These are phyloP conservation scores for Crenuchus spilurus DNA, from an alignment of 2,797 vertebrate genomes.

Conservation along the genomic window DNA sequence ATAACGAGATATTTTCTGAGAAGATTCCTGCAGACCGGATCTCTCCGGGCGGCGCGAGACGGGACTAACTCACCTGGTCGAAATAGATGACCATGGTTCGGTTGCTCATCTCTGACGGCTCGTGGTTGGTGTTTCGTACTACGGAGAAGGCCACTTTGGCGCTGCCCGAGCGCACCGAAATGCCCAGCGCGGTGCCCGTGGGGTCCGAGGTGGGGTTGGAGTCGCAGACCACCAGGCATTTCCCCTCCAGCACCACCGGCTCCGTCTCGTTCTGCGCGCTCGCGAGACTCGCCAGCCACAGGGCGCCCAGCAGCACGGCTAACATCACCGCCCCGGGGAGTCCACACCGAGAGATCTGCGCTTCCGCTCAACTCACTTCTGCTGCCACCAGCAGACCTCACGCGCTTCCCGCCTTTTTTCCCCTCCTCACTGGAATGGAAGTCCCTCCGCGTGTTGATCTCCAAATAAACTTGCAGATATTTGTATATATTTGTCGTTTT, in stretches of 20 bases:
- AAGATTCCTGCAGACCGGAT: too few relatives aligned
- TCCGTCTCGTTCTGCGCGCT: constrained; percentile 94
- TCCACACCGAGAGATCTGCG: not conserved
- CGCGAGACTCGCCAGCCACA: constrained; percentile 82
- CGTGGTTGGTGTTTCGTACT: constrained; percentile 96
- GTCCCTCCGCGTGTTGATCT: constrained; percentile 27
- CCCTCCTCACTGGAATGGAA: constrained; percentile 20
- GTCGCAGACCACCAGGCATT: constrained; percentile 96
- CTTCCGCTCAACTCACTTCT: constrained; percentile 14
- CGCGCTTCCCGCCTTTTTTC: not conserved
- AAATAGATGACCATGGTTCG: constrained; percentile 99
- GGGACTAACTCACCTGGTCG: constrained; percentile 84
- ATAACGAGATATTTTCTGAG: too few relatives aligned
- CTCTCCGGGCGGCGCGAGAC: not conserved
- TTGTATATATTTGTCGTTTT: constrained; percentile 7
- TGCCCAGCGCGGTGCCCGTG: constrained; percentile 93
- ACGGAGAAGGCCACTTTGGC: constrained; percentile 97
- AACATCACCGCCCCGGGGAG: constrained; percentile 73
- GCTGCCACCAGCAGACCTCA: not conserved
- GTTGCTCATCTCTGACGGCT: constrained; percentile 98
- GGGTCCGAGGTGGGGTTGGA: constrained; percentile 94
- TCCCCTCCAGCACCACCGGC: constrained; percentile 94
- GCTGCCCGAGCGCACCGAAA: constrained; percentile 95
- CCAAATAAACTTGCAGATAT: constrained; percentile 22
- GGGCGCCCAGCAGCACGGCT: constrained; percentile 82